phyloP scores from a whole-genome alignment of 2,797 vertebrate genomes.

The Cyprinodon diabolis region DNA sequence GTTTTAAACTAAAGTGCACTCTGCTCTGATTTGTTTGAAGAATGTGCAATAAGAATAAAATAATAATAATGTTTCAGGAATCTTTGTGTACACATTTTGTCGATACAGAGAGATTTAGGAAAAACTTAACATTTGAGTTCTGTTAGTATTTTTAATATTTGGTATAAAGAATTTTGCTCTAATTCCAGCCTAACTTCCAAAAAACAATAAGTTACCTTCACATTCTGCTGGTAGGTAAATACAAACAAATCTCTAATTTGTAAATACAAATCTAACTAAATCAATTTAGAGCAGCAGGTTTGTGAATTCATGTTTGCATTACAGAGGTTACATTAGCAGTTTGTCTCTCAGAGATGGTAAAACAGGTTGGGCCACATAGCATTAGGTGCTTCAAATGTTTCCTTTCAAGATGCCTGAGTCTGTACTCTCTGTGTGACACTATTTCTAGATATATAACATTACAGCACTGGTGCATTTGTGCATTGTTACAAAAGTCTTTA shows the following conservation, averaged over 20 bases:
- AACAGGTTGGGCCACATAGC: conserved; percentile 8
- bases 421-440: background rate
- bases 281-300: conserved; percentile 18
- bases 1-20: background rate
- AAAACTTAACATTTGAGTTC: background rate
- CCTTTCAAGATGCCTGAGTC: background rate
- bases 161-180: no score
- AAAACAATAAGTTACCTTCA: conserved; percentile 16
- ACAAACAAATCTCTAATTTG: conserved; percentile 13
- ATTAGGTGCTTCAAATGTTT: conserved; percentile 11
- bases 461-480: background rate
- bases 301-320: conserved; percentile 38
- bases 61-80: background rate
- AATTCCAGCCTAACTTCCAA: background rate
- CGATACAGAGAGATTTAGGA: background rate
- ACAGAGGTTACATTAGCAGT: conserved; percentile 28
- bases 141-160: no score
- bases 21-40: background rate
- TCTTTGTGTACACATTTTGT: background rate
- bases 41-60: background rate
- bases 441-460: background rate
- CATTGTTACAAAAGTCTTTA: background rate
- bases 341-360: conserved; percentile 20
- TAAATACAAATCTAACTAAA: conserved; percentile 12
- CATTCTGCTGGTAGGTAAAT: conserved; percentile 5